These are phyloP conservation scores for Melanotus villosus DNA, from an alignment of 2,888 invertebrate species.

Conservation along the genomic window DNA sequence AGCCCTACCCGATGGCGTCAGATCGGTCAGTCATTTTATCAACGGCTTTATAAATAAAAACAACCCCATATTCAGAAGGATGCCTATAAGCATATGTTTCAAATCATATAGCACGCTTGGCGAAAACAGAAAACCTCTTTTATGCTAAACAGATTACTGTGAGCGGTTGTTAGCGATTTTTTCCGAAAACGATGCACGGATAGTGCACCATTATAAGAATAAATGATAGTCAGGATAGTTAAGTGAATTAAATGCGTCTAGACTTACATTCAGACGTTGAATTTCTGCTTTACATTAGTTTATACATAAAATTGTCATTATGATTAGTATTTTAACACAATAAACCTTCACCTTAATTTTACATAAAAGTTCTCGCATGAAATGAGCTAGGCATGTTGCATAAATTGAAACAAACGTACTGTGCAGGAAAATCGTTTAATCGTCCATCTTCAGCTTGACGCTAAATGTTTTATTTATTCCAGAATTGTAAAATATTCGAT, in stretches of 20 bases:
- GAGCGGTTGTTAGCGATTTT: conserved; percentile 20
- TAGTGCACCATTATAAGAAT: conserved; percentile 1
- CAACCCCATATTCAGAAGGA: conserved; percentile 35
- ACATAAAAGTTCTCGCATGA: no score
- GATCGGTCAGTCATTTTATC: conserved; percentile 31
- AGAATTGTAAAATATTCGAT: no score
- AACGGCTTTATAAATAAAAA: not conserved
- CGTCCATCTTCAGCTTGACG: no score
- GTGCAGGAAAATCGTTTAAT: no score
- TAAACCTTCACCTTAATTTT: no score
- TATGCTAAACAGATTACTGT: conserved; percentile 40
- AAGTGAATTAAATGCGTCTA: conserved; percentile 26
- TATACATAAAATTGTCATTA: no score
- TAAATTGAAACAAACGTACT: no score
- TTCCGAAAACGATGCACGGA: conserved; percentile 5
- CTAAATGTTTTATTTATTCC: no score
- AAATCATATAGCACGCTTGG: conserved; percentile 51
- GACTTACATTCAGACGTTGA: not conserved
- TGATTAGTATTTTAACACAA: no score
- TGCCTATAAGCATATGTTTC: conserved; percentile 45
- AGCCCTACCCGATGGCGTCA: conserved; percentile 26
- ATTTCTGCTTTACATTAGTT: not conserved
- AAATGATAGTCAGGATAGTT: conserved; percentile 9
- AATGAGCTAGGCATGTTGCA: no score
- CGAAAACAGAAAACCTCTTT: conserved; percentile 47